Evolutionary conservation across 1,140 invertebrate species (phyloP), one percentile per base, ranked within the genome.

Genomic region (Eriocheir sinensis): DNA sequence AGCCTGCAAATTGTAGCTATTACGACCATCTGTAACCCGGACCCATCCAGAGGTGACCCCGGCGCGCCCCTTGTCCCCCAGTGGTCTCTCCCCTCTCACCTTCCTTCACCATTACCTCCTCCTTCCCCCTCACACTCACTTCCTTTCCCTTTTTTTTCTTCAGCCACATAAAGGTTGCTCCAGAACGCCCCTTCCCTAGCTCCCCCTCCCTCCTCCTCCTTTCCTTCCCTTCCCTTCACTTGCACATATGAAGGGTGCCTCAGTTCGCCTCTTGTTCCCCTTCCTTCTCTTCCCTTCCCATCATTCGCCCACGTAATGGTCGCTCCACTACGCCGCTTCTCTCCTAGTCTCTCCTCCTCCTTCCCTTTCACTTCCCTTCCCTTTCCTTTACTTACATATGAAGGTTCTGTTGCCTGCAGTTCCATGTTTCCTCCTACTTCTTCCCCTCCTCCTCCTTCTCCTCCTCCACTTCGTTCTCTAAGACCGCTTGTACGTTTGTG

Each of bases 11-110:
- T 72, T 72, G 60, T 72, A 72, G 60, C 60, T n/a, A 72, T 72
- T 72, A 72, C 60, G 60, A n/a, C 60, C 60, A 72, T 72, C 60
- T 72, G 60, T 72, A 72, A 72, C 27, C 60, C 60, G 60, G 60
- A 72, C 60, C 60, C 60, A 72, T n/a, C 60, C 8, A 72, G 60
- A 72, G 60, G 60, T 72, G 21, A 72, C 60, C 60, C 60, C 21
- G n/a, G 60, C n/a, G 12, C 60, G 17, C 34, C 30, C 38, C 81
- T 41, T 41, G 34, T 36, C 81, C 81, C 85, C n/a, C 81, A 32
- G 3, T 21, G 4, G 4, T 3, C 4, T 36, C 12, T 0, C 38
- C 34, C 40, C 41, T 32, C 41, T 89, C 38, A 30, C 38, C 32
- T 30, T 21, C 48, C 89, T 36, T 2, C 30, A 72, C 48, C 34